Percentiles rank a stretch among this genome's conserved stretches.
Conservation (phyloP, 2,113 vertebrate species). For the Microcebus ravelobensis region DNA sequence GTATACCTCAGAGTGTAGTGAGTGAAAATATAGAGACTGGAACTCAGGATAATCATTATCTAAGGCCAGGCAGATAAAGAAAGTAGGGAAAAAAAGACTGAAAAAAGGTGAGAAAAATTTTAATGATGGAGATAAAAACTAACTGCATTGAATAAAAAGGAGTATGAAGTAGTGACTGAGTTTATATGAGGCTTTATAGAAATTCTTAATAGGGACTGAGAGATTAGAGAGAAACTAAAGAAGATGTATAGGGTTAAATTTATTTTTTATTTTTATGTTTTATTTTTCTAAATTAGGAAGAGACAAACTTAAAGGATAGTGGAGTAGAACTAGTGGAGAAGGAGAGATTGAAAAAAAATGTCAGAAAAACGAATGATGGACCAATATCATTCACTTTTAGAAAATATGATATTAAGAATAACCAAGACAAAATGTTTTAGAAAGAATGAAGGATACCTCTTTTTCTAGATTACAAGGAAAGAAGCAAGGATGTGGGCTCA, state of each 20-base stretch:
- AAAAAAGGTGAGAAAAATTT: background rate
- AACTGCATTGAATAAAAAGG: background rate
- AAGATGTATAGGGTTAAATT: background rate
- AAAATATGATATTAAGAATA: background rate
- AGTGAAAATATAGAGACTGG: background rate
- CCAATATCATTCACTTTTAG: background rate
- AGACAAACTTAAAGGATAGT: background rate
- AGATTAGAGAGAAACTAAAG: background rate
- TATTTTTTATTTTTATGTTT: background rate
- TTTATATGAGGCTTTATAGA: background rate
- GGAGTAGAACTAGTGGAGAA: background rate
- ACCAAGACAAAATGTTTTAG: background rate
- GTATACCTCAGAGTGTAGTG: background rate
- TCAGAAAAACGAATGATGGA: background rate
- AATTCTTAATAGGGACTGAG: background rate
- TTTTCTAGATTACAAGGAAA: background rate
- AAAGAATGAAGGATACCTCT: background rate
- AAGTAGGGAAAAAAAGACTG: background rate
- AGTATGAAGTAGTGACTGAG: background rate
- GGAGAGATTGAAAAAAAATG: background rate
- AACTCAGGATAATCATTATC: background rate
- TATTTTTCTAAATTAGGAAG: background rate
- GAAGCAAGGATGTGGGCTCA: background rate
- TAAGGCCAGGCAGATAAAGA: background rate
- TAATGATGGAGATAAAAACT: background rate